Percentiles rank a stretch among this genome's conserved stretches.
Evolutionary conservation across 2,888 invertebrate species (phyloP).

Genomic region (Mythimna vitellina): DNA sequence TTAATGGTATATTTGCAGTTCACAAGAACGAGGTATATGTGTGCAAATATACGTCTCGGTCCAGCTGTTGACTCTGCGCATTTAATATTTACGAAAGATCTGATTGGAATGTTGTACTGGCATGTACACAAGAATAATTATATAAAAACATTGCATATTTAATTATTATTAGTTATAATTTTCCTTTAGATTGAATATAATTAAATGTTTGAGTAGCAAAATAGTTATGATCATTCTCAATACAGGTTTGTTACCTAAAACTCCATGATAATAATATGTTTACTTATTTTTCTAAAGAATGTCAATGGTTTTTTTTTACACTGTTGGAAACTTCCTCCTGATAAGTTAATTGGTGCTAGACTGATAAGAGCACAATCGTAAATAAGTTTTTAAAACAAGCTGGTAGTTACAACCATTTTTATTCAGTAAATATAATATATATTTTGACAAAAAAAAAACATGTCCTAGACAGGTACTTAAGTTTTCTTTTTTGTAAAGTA

Average conservation of each 20-base stretch:
- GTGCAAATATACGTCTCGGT: slow-evolving; percentile 82
- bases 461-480: background rate
- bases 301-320: background rate
- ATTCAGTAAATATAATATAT: background rate
- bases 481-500: background rate
- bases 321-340: background rate
- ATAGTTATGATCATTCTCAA: background rate
- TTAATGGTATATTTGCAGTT: slow-evolving; percentile 75
- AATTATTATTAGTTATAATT: slow-evolving; percentile 18
- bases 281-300: background rate
- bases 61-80: slow-evolving; percentile 85
- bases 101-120: slow-evolving; percentile 78
- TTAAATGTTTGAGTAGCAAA: background rate
- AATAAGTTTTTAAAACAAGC: background rate
- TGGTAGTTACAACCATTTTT: background rate
- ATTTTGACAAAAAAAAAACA: background rate
- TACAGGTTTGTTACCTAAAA: slow-evolving; percentile 1
- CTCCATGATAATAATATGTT: background rate
- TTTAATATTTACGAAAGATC: slow-evolving; percentile 81
- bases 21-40: slow-evolving; percentile 76
- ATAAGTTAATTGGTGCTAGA: background rate
- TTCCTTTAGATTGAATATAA: background rate
- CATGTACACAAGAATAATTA: slow-evolving; percentile 52
- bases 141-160: slow-evolving; percentile 39
- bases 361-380: background rate